Base-by-base conservation (phyloP, 2,888 invertebrate genomes). In the Bellardia bayeri region DNA sequence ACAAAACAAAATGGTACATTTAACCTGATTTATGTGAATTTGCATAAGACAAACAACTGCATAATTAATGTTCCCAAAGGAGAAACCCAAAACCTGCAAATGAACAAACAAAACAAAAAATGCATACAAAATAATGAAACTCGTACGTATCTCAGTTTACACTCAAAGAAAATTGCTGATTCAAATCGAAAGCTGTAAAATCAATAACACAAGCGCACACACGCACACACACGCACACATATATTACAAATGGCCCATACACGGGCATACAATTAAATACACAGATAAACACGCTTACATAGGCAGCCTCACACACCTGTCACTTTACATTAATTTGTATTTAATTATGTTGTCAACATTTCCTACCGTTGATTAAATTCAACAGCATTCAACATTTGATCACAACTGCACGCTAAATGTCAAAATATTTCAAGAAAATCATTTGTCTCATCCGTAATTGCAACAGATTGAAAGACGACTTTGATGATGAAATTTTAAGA, bases 11-110 rank as follows among this genome's bases (percentile, higher is more conserved):
- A 90, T 89, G 90, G 89, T 90, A 91, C 90, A 89, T 90, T 90
- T 88, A 86, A 90, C 91, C 90, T 92, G 91, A 92, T 92, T 92
- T 92, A 92, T 91, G 90, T 89, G 89, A 90, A 91, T 80, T 86
- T 74, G 75, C 76, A 80, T 80, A 80, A 76, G 80, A 71, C 75
- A 91, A 91, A 91, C 91, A 91, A 91, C 90, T 90, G 90, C 91
- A 90, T 90, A 90, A 91, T 89, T 89, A 90, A 85, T 85, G 78
- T 51, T 72, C 69, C 81, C 78, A 74, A 68, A 78, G 68, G 63
- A 42, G 72, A 68, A 66, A 51, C 82, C 58, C 13, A 45, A 78
- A 84, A 80, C 66, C 58, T 66, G 69, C 66, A 54, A 56, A 72
- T 76, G n/a, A 56, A 63, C 13, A 78, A 76, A 61, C 80, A 13